phyloP scores from a whole-genome alignment of 2,888 invertebrate genomes.

The Tinea semifulvella region DNA sequence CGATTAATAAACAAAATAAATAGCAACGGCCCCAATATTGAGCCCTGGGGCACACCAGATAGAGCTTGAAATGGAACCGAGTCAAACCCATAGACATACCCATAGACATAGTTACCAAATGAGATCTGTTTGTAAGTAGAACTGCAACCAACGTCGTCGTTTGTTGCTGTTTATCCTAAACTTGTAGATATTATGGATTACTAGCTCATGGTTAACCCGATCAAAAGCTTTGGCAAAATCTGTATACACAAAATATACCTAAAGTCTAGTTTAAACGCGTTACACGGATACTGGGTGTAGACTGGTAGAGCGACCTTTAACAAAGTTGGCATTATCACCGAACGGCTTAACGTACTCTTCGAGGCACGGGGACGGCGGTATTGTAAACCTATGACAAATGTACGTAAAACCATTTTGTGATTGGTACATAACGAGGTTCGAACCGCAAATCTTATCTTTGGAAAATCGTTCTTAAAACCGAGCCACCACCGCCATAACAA shows the following conservation, averaged over 20 bases:
- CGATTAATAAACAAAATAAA: slow-evolving; percentile 12
- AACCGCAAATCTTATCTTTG: too few relatives aligned
- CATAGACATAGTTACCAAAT: slow-evolving; percentile 10
- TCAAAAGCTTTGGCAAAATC: slow-evolving; percentile 15
- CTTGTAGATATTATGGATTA: neutral
- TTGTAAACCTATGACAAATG: too few relatives aligned
- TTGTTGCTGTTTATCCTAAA: slow-evolving; percentile 10
- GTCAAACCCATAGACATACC: slow-evolving; percentile 10
- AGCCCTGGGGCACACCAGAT: slow-evolving; percentile 14
- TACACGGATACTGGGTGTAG: neutral
- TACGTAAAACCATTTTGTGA: too few relatives aligned
- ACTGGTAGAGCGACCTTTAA: neutral
- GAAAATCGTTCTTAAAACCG: too few relatives aligned
- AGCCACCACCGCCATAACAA: too few relatives aligned
- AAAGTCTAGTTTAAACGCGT: neutral
- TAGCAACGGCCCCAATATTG: slow-evolving; percentile 12
- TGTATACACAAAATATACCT: slow-evolving; percentile 12
- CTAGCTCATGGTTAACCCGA: neutral
- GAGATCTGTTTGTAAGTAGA: slow-evolving; percentile 10
- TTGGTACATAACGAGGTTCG: too few relatives aligned
- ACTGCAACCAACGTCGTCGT: slow-evolving; percentile 9
- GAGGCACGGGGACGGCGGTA: too few relatives aligned
- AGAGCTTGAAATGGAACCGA: neutral
- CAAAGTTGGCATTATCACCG: too few relatives aligned
- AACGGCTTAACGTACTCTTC: too few relatives aligned